These are phyloP conservation scores for Tipula unca DNA, from an alignment of 2,888 invertebrate species.

Conservation along the genomic window DNA sequence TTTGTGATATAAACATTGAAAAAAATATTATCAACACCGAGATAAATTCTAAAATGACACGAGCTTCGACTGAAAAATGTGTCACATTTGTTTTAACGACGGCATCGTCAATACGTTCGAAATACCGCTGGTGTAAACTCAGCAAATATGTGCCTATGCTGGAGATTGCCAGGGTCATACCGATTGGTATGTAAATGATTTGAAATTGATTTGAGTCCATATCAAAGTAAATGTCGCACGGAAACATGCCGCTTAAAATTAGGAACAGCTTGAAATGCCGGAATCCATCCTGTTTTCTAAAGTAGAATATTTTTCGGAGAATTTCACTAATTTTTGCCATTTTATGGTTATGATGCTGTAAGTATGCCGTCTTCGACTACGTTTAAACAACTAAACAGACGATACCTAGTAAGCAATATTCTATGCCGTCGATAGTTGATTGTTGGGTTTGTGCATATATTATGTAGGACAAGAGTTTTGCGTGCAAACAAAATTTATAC, in stretches of 20 bases:
- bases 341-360: neutral
- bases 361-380: too few species aligned
- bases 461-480: too few species aligned
- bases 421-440: too few species aligned
- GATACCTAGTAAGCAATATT: too few species aligned
- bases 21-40: neutral
- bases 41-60: neutral
- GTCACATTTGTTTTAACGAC: neutral
- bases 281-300: neutral
- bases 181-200: neutral
- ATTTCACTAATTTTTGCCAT: neutral
- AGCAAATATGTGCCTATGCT: neutral
- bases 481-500: too few species aligned
- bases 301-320: neutral
- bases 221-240: neutral
- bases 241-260: neutral
- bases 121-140: neutral
- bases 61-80: neutral
- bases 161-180: neutral
- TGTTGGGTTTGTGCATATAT: too few species aligned
- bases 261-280: neutral
- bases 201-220: neutral
- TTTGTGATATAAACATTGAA: neutral
- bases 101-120: neutral
- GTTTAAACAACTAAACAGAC: too few species aligned